Evolutionary conservation across 2,797 vertebrate genomes (phyloP), one percentile per base, ranked within the genome.

Genomic region (Tadarida brasiliensis): DNA sequence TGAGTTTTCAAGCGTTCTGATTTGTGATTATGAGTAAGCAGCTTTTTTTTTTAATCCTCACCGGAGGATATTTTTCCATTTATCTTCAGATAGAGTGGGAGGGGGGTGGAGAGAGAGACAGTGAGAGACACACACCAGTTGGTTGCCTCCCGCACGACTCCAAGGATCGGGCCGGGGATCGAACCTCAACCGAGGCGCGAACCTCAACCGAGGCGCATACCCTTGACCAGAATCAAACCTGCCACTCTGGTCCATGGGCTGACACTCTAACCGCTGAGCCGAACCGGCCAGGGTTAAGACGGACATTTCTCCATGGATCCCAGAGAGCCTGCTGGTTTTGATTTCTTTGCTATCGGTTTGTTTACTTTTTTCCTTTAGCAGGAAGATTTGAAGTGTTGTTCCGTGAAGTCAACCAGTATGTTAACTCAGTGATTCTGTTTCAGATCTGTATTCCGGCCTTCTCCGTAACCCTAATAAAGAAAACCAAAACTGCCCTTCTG

Each of bases 401-500:
- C 59, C 68, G 17, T 87, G 63, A 82, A 56, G 44, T n/a, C 68
- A 81, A 30, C 28, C 30, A 54, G 39, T 11, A 0, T 81, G 3
- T 78, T 94, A 14, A 82, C 84, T 2, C 14, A 0, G 20, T 91
- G 35, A 28, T 97, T 94, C 96, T 96, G 17, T 98, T 98, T 97
- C 98, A 99, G 99, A 99, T 99, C 94, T 99, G 98, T 80, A 99
- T 99, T 97, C 99, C 99, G 0, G 99, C 99, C 44, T 89, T 98
- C 51, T 99, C 99, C 0, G 98, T 99, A 95, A 99, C 98, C 4
- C 95, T 99, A 92, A 98, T 99, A 98, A 99, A 99, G 98, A 99
- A 99, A 98, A 99, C 99, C 49, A 99, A 99, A 98, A 99, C 99
- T 24, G 99, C 99, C 67, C 99, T 99, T 95, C 98, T 99, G 96